Conservation (phyloP, 37 sponge, comb jelly and placozoan species). For the Hormiphora californensis region DNA sequence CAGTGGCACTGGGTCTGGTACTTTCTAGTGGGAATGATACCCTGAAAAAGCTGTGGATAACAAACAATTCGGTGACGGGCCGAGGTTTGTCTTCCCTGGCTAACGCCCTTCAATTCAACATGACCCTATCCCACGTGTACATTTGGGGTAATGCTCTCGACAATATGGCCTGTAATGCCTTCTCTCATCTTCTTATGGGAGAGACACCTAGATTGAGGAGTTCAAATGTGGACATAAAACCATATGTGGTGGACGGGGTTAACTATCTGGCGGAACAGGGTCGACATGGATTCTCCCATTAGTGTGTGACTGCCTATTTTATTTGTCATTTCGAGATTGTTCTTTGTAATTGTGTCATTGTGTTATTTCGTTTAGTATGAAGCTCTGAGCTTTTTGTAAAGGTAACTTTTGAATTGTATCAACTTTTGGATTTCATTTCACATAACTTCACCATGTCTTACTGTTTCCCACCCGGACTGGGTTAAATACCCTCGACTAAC, state of each 20-base stretch:
- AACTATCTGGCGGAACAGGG: constrained; percentile 39
- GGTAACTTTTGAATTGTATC: too few relatives aligned
- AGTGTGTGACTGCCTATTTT: not conserved
- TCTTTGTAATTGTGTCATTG: too few relatives aligned
- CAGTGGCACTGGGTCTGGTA: constrained; percentile 3
- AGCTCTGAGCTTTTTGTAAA: too few relatives aligned
- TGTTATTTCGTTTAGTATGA: too few relatives aligned
- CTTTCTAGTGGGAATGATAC: not conserved
- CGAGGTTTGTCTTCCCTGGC: not conserved
- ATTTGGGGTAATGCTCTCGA: constrained; percentile 34
- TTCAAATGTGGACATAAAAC: constrained; percentile 1
- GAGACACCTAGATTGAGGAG: not conserved
- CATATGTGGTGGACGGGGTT: not conserved
- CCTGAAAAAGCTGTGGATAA: constrained; percentile 14
- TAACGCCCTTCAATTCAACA: not conserved
- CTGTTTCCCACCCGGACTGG: not conserved
- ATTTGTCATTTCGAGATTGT: not conserved
- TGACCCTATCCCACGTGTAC: not conserved
- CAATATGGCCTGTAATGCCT: constrained; percentile 28
- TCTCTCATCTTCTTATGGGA: not conserved
- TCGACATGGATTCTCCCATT: not conserved
- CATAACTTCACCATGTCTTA: not conserved
- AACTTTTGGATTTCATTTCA: too few relatives aligned
- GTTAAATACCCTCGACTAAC: too few relatives aligned
- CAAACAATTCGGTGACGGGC: constrained; percentile 1